phyloP scores from a whole-genome alignment of 2,888 invertebrate species.

The Limnephilus rhombicus region DNA sequence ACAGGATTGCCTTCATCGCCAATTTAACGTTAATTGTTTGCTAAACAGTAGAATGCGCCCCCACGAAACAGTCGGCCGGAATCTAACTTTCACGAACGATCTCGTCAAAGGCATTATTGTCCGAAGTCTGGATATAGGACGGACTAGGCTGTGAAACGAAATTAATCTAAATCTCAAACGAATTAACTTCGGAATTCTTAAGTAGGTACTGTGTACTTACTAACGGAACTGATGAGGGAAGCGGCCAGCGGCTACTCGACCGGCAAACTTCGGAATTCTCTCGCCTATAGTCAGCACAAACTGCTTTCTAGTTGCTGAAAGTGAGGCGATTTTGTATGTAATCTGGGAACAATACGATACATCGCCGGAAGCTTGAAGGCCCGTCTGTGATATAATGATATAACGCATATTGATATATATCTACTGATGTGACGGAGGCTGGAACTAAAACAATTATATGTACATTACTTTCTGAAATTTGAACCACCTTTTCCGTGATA shows the following conservation, averaged over 20 bases:
- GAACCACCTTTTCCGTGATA: neutral
- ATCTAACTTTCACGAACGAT: neutral
- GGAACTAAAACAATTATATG: neutral
- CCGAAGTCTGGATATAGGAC: neutral
- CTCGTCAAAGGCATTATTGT: neutral
- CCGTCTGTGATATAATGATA: neutral
- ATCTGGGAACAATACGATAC: constrained; percentile 3
- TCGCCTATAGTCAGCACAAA: neutral
- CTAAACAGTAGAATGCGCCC: neutral
- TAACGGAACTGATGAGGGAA: constrained; percentile 7
- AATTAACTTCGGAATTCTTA: neutral
- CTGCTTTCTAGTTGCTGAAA: neutral
- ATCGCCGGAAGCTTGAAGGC: neutral
- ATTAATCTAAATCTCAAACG: constrained; percentile 1
- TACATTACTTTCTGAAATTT: neutral
- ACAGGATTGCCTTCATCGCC: neutral
- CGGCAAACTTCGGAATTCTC: neutral
- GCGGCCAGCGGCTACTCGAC: neutral
- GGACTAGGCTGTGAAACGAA: neutral
- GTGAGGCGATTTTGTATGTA: neutral
- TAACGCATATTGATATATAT: neutral
- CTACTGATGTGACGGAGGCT: neutral
- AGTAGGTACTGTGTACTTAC: neutral
- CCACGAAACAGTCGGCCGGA: neutral
- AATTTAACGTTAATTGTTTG: neutral